phyloP scores from a whole-genome alignment of 2,113 vertebrate species.

The Rostratula benghalensis region DNA sequence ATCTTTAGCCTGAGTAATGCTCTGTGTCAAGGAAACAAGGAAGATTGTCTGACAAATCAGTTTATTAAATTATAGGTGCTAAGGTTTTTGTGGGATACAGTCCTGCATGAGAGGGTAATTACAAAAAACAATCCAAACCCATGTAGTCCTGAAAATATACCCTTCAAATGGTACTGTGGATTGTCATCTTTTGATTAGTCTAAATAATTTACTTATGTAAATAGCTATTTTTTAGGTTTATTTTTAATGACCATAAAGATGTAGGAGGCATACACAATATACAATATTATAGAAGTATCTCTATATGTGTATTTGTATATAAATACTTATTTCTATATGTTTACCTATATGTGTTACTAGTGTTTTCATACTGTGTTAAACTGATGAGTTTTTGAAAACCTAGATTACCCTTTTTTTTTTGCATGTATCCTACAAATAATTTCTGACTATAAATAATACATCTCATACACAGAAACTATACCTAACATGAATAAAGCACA shows the following conservation, averaged over 20 bases:
- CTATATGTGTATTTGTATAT: background rate
- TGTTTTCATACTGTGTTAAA: background rate
- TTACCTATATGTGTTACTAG: background rate
- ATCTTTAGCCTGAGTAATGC: background rate
- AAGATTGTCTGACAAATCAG: background rate
- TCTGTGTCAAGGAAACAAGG: background rate
- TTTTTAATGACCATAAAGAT: background rate
- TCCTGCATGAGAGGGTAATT: background rate
- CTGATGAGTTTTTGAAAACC: background rate
- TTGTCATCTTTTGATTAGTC: background rate
- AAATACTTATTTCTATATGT: background rate
- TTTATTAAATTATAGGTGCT: background rate
- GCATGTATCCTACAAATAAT: background rate
- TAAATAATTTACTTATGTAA: background rate
- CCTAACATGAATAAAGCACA: background rate
- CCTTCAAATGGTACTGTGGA: rapidly evolving
- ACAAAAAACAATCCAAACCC: background rate
- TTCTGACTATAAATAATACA: background rate
- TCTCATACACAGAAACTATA: background rate
- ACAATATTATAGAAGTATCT: background rate
- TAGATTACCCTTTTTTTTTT: background rate
- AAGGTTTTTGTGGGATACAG: background rate
- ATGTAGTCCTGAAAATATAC: background rate
- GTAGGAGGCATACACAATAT: background rate
- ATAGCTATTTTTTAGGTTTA: background rate